Evolutionary conservation across 2,797 vertebrate genomes (phyloP), one percentile per base, ranked within the genome.

Genomic region (Linurgus olivaceus): DNA sequence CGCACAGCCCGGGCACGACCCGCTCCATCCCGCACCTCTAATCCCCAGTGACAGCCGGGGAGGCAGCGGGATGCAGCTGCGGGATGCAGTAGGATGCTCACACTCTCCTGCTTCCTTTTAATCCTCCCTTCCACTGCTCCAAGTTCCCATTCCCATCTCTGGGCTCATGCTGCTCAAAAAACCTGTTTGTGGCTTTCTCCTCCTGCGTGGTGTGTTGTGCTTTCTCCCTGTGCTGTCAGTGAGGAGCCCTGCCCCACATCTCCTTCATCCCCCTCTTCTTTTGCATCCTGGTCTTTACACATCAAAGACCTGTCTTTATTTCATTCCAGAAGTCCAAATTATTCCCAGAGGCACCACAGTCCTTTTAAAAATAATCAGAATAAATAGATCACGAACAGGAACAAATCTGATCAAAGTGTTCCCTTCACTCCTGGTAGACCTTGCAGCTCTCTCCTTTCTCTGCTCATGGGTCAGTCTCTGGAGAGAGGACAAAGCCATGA

Each of bases 101-200:
- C 26, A 6, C 33, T 45, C 31, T 18, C 29, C 13, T 57, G 44
- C 25, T 71, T 45, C n/a, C 35, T 88, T 74, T 61, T 5, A 5
- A 12, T 68, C 23, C 59, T 76, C 37, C 7, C 21, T 63, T 79
- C 44, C 47, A 18, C 28, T 7, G 8, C 42, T 75, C 45, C 45
- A 61, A 35, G 37, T 37, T 80, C 54, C 26, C 1, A 1, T 62
- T 79, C 50, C 72, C 52, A 51, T 24, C 0, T 0, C 65, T 1
- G 4, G 29, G 28, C 50, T 55, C 8, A 9, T 38, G 51, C 61
- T 66, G 33, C 33, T 40, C 75, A 37, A 47, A 55, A 55, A 26
- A 1, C 14, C 61, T 78, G n/a, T 20, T 37, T 2, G 44, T 44
- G 31, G 38, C 48, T 52, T 63, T 63, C 12, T 63, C 38, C 26